Base-by-base conservation (phyloP, 92 coral and sea anemone species). In the Parazoanthus darwini region DNA sequence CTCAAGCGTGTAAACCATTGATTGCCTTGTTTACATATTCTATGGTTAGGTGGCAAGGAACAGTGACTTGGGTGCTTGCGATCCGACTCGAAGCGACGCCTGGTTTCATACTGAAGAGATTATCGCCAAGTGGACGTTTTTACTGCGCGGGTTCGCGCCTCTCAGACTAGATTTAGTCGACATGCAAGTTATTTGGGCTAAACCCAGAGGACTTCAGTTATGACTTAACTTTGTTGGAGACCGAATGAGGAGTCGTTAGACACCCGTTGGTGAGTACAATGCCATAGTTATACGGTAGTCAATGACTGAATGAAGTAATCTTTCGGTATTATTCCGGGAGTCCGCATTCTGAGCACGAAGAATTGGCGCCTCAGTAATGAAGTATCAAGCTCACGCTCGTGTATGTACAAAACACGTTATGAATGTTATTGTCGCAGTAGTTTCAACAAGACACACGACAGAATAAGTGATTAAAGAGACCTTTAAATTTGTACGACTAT, bases 1-100 rank as follows among this genome's bases (percentile, higher is more conserved):
- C 65, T 84, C 78, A 71, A 48, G 87, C 87, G 78, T 84, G 79
- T 84, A 84, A 84, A 46, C 72, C 75, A 84, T 70, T 84, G 87
- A 71, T 46, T 71, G 77, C n/a, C 25, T 26, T 84, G 65, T 70
- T 70, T 70, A 84, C 59, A 29, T 46, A 70, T 71, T 70, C 65
- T 44, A 25, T 50, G 87, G 87, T 71, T 84, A n/a, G 78, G 44
- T 26, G 42, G 56, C 67, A 44, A 84, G 29, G 78, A 70, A 72
- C 39, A 84, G 38, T 38, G 46, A 71, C 65, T 71, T 50, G 43
- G 48, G 85, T 58, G 74, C 73, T 81, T 65, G 50, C 33, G 35
- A 4, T 20, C 36, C 18, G 48, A 56, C 23, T 29, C 48, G 26
- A 80, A 22, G 36, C 85, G 25, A 37, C 85, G 26, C 72, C 87